Evolutionary conservation across 2,888 invertebrate species (phyloP).

Genomic region (Lasioglossum vierecki): DNA sequence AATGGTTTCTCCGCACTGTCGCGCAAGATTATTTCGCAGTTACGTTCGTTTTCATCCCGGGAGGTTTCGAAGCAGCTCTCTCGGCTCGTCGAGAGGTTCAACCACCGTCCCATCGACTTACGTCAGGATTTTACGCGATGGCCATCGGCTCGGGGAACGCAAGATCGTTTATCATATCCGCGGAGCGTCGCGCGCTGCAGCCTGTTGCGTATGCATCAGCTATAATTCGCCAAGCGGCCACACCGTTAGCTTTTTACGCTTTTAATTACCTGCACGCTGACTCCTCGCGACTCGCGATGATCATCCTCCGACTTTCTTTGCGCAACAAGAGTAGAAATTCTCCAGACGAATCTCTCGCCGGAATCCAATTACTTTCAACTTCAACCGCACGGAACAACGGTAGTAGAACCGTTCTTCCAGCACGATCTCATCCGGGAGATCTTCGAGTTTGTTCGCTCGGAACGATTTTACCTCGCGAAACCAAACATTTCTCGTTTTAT

Average conservation of each 20-base stretch:
- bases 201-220: slow-evolving; percentile 29
- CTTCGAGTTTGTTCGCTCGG: neutral
- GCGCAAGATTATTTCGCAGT: neutral
- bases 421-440: neutral
- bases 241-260: slow-evolving; percentile 58
- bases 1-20: neutral
- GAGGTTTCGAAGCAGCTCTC: neutral
- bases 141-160: slow-evolving; percentile 54
- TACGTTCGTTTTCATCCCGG: neutral
- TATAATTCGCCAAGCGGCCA: slow-evolving; percentile 31
- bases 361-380: slow-evolving; percentile 3
- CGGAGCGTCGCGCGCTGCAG: slow-evolving; percentile 31
- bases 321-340: slow-evolving; percentile 2
- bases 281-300: neutral
- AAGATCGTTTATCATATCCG: slow-evolving; percentile 66
- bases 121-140: slow-evolving; percentile 57
- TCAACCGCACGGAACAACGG: neutral
- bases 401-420: neutral
- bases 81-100: slow-evolving; percentile 2
- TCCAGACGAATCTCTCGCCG: neutral
- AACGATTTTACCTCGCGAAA: too few species aligned
- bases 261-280: slow-evolving; percentile 36
- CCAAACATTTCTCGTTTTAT: too few species aligned
- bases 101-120: slow-evolving; percentile 55
- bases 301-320: slow-evolving; percentile 8